Conservation (phyloP, 2,797 vertebrate genomes). For the Rhadinocentrus ornatus region DNA sequence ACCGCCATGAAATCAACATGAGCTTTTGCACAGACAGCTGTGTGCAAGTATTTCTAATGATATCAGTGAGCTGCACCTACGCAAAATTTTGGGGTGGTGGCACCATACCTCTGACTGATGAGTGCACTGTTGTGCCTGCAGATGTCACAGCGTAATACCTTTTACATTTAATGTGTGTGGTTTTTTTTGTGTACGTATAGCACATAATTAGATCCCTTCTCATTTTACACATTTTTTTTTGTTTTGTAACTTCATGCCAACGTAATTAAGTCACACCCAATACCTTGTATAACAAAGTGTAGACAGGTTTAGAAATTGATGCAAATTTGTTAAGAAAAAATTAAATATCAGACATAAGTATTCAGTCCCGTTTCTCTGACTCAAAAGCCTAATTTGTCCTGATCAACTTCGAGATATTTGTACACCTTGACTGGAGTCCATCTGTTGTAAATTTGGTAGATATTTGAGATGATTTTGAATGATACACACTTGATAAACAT, state of each 20-base stretch:
- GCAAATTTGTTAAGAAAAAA: background rate
- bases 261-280: background rate
- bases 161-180: slow-evolving; percentile 1
- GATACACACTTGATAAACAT: background rate
- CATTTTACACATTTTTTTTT: background rate
- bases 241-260: background rate
- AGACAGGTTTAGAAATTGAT: background rate
- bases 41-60: slow-evolving; percentile 43
- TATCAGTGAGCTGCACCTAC: slow-evolving; percentile 58
- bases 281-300: background rate
- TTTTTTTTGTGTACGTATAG: slow-evolving; percentile 1
- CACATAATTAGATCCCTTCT: background rate
- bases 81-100: slow-evolving; percentile 18
- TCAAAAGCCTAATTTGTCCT: background rate
- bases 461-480: background rate
- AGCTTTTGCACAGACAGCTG: slow-evolving; percentile 30
- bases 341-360: background rate
- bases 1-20: slow-evolving; percentile 47
- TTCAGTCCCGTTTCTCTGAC: background rate
- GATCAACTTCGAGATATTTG: background rate
- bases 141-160: slow-evolving; percentile 35
- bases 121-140: slow-evolving; percentile 19
- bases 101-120: slow-evolving; percentile 12
- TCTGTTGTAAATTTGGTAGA: background rate
- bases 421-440: background rate